Evolutionary conservation across 1,140 invertebrate species (phyloP).

Genomic region (Paramacrobiotus metropolitanus): DNA sequence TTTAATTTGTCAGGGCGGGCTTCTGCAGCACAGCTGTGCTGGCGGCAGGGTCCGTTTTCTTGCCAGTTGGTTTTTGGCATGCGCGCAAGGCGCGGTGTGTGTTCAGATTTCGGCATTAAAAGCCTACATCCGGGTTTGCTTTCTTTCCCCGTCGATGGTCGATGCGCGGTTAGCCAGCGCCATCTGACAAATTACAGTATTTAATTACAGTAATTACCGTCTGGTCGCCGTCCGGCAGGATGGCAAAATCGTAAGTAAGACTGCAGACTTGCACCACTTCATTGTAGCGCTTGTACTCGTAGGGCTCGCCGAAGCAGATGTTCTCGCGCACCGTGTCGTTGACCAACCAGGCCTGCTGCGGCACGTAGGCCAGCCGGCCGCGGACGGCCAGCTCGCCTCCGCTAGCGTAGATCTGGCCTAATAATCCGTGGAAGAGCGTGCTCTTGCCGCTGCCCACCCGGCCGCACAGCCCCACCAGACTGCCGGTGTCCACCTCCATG

Average conservation of each 20-base stretch:
- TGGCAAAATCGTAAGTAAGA: conserved; percentile 13
- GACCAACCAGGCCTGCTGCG: conserved; percentile 39
- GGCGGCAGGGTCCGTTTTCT: no score
- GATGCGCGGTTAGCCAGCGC: no score
- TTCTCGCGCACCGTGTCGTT: conserved; percentile 42
- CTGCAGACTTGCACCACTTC: background rate
- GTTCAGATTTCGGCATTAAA: no score
- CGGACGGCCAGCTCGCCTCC: conserved; percentile 25
- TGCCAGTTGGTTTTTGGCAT: no score
- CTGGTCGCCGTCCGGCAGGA: conserved; percentile 37
- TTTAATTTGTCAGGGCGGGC: no score
- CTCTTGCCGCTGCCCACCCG: conserved; percentile 41
- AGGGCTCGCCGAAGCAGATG: conserved; percentile 34
- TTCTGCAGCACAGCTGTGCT: no score
- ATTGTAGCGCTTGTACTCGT: background rate
- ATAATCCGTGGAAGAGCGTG: conserved; percentile 33
- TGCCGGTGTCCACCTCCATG: conserved; percentile 18
- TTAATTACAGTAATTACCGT: no score
- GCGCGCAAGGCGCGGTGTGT: no score
- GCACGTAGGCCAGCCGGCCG: conserved; percentile 36
- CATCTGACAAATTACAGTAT: no score
- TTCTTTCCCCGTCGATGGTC: no score
- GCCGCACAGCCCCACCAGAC: conserved; percentile 39
- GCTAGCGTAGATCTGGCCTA: conserved; percentile 30
- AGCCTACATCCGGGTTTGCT: no score